Evolutionary conservation across 2,113 vertebrate genomes (phyloP), one percentile per base, ranked within the genome.

Genomic region (Ramphastos sulfuratus): DNA sequence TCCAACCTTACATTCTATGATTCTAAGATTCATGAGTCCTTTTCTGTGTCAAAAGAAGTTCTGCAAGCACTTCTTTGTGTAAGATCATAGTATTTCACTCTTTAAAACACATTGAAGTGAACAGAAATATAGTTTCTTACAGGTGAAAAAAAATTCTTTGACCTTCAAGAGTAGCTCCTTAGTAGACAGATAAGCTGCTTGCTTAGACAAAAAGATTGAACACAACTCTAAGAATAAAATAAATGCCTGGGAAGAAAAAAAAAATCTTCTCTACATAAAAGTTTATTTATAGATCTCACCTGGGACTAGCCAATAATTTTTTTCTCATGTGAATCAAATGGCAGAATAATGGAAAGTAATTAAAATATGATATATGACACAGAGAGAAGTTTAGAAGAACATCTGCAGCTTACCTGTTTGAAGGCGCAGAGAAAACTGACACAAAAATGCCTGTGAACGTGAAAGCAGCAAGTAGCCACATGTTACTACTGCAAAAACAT

Each of bases 311-410:
- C 46, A 94, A 82, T 79, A 78, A 88, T 74, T 83, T 87, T 15
- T 83, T 93, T 95, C 73, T 78, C 54, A 94, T 87, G 70, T 61
- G 91, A 84, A 83, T 81, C 55, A 81, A 94, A 80, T 71, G 21
- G 67, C 85, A 82, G 27, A 87, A 89, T 61, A 93, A 69, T 3
- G 6, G 39, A 75, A 94, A 92, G 73, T 85, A 81, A 89, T 93
- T 90, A 93, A 92, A 94, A 70, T 87, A 64, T 87, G 73, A 95
- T 89, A 88, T 90, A 94, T 92, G 86, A 15, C 50, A 77, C 39
- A 58, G 64, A 94, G 88, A 64, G 75, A 85, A 6, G 1, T 87
- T 91, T 81, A 78, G 85, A 89, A 91, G 63, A 37, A 78, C 89
- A 93, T 91, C 87, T 94, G 82, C 72, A 93, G 12, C 35, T 37